Evolutionary conservation across 2,888 invertebrate genomes (phyloP), one percentile per base, ranked within the genome.

Genomic region (Penaeus monodon): DNA sequence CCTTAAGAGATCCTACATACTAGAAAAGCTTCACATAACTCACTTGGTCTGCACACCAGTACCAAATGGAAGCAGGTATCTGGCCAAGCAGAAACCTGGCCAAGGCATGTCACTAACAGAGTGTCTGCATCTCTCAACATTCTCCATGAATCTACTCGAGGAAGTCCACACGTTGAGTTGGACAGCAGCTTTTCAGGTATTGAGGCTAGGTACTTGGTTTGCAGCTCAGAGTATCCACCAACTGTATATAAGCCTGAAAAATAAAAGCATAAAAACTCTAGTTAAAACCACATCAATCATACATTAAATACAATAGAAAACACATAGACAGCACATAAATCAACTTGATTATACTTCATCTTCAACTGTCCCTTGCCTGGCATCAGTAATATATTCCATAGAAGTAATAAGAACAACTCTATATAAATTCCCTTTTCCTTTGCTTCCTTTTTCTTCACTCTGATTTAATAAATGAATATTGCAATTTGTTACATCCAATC

Each of bases 31-130:
- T 12, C 17, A 57, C 17, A n/a, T 29, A 10, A 66, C 88, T 88
- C 76, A 91, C 91, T 90, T 91, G 91, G 86, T 91, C 91, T 74
- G 91, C 90, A 83, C 91, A 91, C 91, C 91, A 91, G 84, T 91
- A 91, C 93, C 93, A 94, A 84, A 94, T 92, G 22, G 93, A 93
- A 8, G 93, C 93, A 0, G 93, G 92, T 1, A 93, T 93, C 90
- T 94, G 93, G 4, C 93, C 93, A 6, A 93, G 89, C 14, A 93
- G 90, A 89, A 93, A 1, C 93, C 94, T 4, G 92, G 92, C 93
- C 93, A 94, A 3, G 94, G 94, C 92, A 94, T 92, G 90, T 93
- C 93, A 33, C 92, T 91, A 89, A 92, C 92, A 70, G 91, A 88
- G 92, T 92, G 65, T 91, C 91, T 57, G 89, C 88, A 79, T 83